Evolutionary conservation across 2,113 vertebrate genomes (phyloP).

Genomic region (Martes martes): DNA sequence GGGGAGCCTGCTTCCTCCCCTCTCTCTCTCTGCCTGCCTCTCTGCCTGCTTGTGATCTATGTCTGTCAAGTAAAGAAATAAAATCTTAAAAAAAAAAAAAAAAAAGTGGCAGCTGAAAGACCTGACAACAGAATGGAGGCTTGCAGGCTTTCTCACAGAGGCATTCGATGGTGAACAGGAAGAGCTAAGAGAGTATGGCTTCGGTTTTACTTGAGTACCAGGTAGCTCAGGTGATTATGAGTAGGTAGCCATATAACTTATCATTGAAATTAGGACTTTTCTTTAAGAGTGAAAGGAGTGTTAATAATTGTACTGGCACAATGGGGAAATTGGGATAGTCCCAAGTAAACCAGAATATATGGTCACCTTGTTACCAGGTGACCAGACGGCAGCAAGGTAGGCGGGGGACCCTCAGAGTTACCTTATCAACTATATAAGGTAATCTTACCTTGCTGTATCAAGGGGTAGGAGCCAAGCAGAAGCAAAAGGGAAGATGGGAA

Average conservation of each 20-base stretch:
- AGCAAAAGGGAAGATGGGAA: background rate
- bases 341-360: background rate
- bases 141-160: background rate
- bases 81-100: too few species aligned
- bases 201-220: background rate
- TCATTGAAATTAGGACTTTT: background rate
- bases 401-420: background rate
- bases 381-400: background rate
- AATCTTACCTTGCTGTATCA: background rate
- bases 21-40: too few species aligned
- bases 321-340: background rate
- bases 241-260: background rate
- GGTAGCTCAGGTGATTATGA: background rate
- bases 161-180: background rate
- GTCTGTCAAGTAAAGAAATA: too few species aligned
- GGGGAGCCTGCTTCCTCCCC: too few species aligned
- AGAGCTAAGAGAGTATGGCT: background rate
- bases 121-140: background rate
- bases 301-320: background rate
- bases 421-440: background rate
- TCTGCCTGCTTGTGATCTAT: too few species aligned
- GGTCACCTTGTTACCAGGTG: background rate
- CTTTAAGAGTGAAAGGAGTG: conserved; percentile 18
- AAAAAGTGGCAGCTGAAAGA: background rate
- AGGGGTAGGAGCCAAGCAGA: background rate